A percentile compares a stretch with the other conserved stretches of the same genome.
Evolutionary conservation across 2,888 invertebrate genomes (phyloP).

Genomic region (Phania funesta): DNA sequence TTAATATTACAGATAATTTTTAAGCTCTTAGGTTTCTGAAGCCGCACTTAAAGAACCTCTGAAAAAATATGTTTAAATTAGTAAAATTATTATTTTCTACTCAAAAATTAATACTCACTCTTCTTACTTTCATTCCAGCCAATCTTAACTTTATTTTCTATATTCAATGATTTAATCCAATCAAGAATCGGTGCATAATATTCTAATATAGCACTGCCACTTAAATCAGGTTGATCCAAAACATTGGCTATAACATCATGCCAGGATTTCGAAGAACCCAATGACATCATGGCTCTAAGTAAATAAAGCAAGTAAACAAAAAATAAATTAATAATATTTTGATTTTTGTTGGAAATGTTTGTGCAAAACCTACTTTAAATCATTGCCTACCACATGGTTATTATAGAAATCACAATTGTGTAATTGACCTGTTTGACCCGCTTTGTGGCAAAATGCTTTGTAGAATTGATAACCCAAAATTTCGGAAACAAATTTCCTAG

Average conservation of each 20-base stretch:
- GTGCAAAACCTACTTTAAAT: conserved; percentile 81
- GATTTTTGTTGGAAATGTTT: too few species aligned
- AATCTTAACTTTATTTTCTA: conserved; percentile 72
- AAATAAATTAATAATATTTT: background rate
- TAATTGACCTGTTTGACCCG: conserved; percentile 87
- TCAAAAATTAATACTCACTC: conserved; percentile 70
- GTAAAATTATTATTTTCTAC: too few species aligned
- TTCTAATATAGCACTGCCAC: conserved; percentile 87
- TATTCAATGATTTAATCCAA: conserved; percentile 74
- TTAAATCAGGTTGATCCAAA: conserved; percentile 87
- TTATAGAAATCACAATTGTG: conserved; percentile 92
- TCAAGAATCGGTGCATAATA: conserved; percentile 85
- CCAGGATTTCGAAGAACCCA: conserved; percentile 88
- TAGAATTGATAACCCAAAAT: conserved; percentile 92
- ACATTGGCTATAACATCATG: conserved; percentile 87
- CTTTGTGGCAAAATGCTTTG: conserved; percentile 86
- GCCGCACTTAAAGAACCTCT: conserved; percentile 66
- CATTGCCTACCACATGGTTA: conserved; percentile 88
- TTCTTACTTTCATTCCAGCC: conserved; percentile 76
- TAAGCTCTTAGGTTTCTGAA: background rate
- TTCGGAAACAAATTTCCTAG: conserved; percentile 88
- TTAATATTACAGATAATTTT: too few species aligned
- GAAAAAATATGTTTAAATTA: conserved; percentile 19
- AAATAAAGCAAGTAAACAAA: background rate
- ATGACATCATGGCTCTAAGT: conserved; percentile 81